phyloP scores from a whole-genome alignment of 2,888 invertebrate genomes.

The Plagodis pulveraria region DNA sequence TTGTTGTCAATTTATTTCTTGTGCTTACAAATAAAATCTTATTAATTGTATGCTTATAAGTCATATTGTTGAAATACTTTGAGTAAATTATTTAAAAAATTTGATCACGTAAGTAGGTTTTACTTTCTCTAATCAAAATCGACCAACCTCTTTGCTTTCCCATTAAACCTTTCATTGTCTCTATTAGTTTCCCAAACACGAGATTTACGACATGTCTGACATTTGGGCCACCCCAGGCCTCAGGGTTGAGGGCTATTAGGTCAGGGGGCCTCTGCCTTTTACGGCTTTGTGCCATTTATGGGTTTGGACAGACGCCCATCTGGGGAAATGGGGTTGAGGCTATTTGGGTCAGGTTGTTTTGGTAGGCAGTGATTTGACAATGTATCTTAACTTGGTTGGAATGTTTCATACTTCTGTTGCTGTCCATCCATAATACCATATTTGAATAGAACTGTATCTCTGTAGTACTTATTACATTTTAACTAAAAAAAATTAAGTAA shows the following conservation, averaged over 20 bases:
- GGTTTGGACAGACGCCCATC: conserved; percentile 45
- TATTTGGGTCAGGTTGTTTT: conserved; percentile 35
- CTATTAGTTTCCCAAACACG: conserved; percentile 41
- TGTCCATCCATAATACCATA: too few relatives aligned
- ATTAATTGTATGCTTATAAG: too few relatives aligned
- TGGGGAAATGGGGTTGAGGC: conserved; percentile 31
- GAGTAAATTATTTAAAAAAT: too few relatives aligned
- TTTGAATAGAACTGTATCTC: too few relatives aligned
- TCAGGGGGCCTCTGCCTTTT: conserved; percentile 50
- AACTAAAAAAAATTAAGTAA: too few relatives aligned
- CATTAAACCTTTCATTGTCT: conserved; percentile 19
- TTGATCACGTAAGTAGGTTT: too few relatives aligned
- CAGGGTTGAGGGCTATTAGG: conserved; percentile 53
- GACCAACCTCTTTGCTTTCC: conserved; percentile 6
- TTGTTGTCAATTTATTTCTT: too few relatives aligned
- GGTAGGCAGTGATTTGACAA: conserved; percentile 18
- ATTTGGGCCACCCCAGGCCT: conserved; percentile 53
- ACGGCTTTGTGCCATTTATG: conserved; percentile 31
- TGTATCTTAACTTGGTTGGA: conserved; percentile 1
- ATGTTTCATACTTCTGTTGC: too few relatives aligned
- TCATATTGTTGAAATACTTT: too few relatives aligned
- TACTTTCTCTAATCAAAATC: conserved; percentile 3
- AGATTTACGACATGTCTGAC: conserved; percentile 50
- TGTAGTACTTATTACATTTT: too few relatives aligned
- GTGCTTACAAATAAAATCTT: too few relatives aligned